phyloP scores from a whole-genome alignment of 2,113 vertebrate species.

The Ceyx melanurus region DNA sequence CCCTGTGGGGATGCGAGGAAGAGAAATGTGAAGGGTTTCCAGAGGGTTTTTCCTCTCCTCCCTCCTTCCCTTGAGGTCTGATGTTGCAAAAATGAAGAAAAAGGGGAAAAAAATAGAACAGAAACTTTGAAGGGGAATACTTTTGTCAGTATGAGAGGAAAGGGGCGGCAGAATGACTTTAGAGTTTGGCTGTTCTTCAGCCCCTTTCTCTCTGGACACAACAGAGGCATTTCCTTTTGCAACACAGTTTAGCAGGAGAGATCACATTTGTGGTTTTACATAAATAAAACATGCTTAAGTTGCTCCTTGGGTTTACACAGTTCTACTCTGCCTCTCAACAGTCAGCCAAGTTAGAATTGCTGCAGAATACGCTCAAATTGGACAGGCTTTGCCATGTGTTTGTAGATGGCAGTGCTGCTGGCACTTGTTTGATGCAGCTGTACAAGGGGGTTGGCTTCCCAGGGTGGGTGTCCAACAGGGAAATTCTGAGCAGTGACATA shows the following conservation, averaged over 20 bases:
- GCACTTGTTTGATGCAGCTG: background rate
- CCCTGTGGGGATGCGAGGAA: background rate
- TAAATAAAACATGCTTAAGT: background rate
- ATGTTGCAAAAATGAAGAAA: background rate
- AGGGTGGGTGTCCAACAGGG: background rate
- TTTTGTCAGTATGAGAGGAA: background rate
- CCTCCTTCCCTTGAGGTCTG: background rate
- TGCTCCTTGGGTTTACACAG: background rate
- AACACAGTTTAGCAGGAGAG: rapidly evolving
- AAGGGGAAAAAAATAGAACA: rapidly evolving
- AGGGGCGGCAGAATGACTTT: background rate
- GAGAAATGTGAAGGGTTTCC: background rate
- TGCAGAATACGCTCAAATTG: background rate
- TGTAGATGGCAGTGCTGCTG: background rate
- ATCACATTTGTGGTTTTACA: background rate
- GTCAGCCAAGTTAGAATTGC: background rate
- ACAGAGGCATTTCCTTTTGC: background rate
- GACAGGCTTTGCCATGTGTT: rapidly evolving
- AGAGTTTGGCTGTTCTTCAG: background rate
- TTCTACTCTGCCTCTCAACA: background rate
- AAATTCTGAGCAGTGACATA: background rate
- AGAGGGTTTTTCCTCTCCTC: background rate
- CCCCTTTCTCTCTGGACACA: background rate
- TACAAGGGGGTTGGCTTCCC: background rate
- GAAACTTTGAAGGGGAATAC: background rate